phyloP scores from a whole-genome alignment of 2,797 vertebrate genomes.

The Buceros bicornis region DNA sequence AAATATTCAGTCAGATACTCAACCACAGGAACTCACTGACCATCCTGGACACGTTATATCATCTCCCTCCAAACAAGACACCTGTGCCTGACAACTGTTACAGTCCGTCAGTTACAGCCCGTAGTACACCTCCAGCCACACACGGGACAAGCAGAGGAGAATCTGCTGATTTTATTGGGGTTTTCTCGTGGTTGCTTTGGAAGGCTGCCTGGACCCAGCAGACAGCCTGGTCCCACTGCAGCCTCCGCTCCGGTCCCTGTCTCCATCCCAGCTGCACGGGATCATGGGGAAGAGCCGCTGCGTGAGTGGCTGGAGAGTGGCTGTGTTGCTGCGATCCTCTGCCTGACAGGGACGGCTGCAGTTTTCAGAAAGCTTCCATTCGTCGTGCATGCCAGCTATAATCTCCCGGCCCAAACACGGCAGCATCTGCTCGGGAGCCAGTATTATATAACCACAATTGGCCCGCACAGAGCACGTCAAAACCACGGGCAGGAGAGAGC shows the following conservation, averaged over 20 bases:
- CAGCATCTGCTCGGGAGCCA: conserved; percentile 68
- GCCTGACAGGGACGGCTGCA: conserved; percentile 8
- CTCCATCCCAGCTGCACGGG: not conserved
- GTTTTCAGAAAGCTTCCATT: conserved; percentile 70
- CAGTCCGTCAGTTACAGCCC: not conserved
- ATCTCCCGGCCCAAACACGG: conserved; percentile 50
- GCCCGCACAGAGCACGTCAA: not conserved
- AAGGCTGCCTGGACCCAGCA: not conserved
- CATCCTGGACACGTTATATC: accelerated
- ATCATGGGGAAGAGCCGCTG: not conserved
- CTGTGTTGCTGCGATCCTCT: not conserved
- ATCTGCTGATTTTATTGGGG: not conserved
- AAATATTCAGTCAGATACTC: not conserved
- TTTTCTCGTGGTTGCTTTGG: not conserved
- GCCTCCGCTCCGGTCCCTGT: accelerated
- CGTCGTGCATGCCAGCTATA: conserved; percentile 67
- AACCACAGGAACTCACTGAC: not conserved
- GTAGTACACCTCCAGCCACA: not conserved
- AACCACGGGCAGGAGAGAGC: not conserved
- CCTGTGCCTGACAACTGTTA: not conserved
- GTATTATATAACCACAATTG: conserved; percentile 70
- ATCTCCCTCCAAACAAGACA: not conserved
- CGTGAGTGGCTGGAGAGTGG: not conserved
- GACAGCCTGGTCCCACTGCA: accelerated
- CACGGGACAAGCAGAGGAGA: accelerated